A percentile compares a stretch with the other conserved stretches of the same genome.
These are phyloP conservation scores for Sebastes matsubarae DNA, from an alignment of 2,797 vertebrate genomes.

Conservation along the genomic window DNA sequence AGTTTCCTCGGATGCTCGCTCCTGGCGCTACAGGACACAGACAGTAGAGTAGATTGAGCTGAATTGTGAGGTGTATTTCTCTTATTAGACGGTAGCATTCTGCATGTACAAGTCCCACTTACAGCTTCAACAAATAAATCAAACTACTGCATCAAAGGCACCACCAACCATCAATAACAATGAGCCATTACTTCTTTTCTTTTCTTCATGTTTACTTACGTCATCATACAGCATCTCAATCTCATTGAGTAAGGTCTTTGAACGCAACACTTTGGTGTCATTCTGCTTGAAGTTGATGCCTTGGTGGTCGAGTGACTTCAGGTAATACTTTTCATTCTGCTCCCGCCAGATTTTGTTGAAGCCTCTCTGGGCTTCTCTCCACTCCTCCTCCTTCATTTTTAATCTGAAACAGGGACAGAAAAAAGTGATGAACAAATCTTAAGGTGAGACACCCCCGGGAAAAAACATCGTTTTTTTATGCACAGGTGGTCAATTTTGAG, in stretches of 20 bases:
- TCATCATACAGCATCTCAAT: slow-evolving; percentile 98
- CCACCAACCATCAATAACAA: not conserved
- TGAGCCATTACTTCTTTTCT: not conserved
- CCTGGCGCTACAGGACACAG: slow-evolving; percentile 86
- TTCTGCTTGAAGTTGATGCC: slow-evolving; percentile 99
- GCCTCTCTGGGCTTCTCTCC: slow-evolving; percentile 98
- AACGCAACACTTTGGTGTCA: slow-evolving; percentile 96
- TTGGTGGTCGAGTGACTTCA: slow-evolving; percentile 98
- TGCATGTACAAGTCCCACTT: not conserved
- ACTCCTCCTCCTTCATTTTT: slow-evolving; percentile 99
- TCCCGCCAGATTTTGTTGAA: slow-evolving; percentile 99
- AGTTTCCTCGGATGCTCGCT: slow-evolving; percentile 93
- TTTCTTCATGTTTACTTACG: slow-evolving; percentile 75
- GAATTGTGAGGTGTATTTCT: not conserved
- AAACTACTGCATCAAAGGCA: not conserved
- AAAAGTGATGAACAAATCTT: not conserved
- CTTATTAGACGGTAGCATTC: not conserved
- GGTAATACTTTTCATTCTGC: slow-evolving; percentile 98
- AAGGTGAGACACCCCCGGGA: not conserved
- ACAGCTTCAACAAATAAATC: not conserved
- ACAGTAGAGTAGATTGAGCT: not conserved
- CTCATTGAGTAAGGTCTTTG: slow-evolving; percentile 96
- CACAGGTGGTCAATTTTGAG: too few species aligned
- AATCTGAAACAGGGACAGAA: slow-evolving; percentile 78
- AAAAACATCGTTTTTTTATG: rapidly evolving